Conservation (phyloP, 2,888 invertebrate genomes). For the Pachycephus smyrnensis region DNA sequence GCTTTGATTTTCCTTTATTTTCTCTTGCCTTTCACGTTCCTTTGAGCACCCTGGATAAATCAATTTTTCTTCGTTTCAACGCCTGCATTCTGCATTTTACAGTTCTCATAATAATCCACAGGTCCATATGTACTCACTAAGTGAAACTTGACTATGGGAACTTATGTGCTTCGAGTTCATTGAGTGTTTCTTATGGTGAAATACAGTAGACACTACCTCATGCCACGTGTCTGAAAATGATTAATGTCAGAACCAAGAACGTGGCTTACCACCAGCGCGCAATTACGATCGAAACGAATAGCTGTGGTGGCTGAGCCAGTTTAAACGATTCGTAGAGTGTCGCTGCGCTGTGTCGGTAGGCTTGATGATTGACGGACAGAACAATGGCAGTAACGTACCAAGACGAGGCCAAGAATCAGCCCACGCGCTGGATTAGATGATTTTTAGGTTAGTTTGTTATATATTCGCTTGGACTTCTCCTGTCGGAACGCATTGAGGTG, state of each 20-base stretch:
- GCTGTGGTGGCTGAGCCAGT: conserved; percentile 1
- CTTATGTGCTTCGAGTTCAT: conserved; percentile 29
- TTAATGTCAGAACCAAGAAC: not conserved
- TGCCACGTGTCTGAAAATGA: conserved; percentile 4
- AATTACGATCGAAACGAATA: conserved; percentile 29
- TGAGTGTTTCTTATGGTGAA: conserved; percentile 17
- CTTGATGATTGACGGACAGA: conserved; percentile 40
- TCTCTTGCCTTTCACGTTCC: not conserved
- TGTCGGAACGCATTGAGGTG: conserved; percentile 10
- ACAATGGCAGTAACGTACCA: conserved; percentile 36
- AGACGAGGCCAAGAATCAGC: conserved; percentile 25
- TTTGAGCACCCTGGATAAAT: not conserved
- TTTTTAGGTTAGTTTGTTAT: conserved; percentile 37
- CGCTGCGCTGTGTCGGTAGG: not conserved
- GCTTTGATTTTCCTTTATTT: not conserved
- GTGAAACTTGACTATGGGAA: conserved; percentile 1
- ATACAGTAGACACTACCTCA: not conserved
- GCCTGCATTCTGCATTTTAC: not conserved
- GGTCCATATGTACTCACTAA: not conserved
- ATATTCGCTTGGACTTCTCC: conserved; percentile 15
- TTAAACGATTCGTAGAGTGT: conserved; percentile 11
- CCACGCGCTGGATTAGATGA: conserved; percentile 38
- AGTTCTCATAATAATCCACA: not conserved
- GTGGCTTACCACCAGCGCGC: conserved; percentile 20
- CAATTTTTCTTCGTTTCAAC: not conserved